Evolutionary conservation across 2,888 invertebrate species (phyloP).

Genomic region (Brachynemurus nebulosus): DNA sequence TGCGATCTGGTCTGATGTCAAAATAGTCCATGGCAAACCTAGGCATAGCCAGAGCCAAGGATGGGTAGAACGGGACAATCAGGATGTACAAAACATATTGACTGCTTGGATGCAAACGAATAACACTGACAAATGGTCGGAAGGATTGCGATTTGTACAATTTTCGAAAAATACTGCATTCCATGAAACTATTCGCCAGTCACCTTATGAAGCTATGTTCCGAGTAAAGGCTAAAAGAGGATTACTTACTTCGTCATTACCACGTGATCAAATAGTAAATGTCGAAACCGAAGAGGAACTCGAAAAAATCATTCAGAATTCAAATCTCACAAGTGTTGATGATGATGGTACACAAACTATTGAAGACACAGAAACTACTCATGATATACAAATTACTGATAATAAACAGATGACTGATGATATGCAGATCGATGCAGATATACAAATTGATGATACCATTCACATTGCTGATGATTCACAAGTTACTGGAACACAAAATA

Average conservation of each 20-base stretch:
- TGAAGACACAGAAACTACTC: too few relatives aligned
- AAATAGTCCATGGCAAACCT: constrained; percentile 21
- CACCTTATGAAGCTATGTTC: constrained; percentile 24
- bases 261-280: constrained; percentile 17
- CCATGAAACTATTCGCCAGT: constrained; percentile 21
- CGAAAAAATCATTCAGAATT: too few relatives aligned
- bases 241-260: constrained; percentile 19
- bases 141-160: constrained; percentile 21
- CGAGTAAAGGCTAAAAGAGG: constrained; percentile 21
- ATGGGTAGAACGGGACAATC: constrained; percentile 18
- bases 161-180: constrained; percentile 21
- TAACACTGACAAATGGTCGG: constrained; percentile 21
- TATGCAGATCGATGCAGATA: too few relatives aligned
- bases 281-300: constrained; percentile 15
- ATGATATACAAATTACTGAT: too few relatives aligned
- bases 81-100: constrained; percentile 21
- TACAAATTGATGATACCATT: too few relatives aligned
- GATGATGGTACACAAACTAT: too few relatives aligned
- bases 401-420: too few relatives aligned
- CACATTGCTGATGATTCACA: too few relatives aligned
- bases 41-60: constrained; percentile 17
- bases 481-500: too few relatives aligned
- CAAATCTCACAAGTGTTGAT: too few relatives aligned
- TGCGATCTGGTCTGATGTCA: constrained; percentile 19
- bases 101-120: constrained; percentile 23